phyloP scores from a whole-genome alignment of 92 coral and sea anemone species.

The Porites rus region DNA sequence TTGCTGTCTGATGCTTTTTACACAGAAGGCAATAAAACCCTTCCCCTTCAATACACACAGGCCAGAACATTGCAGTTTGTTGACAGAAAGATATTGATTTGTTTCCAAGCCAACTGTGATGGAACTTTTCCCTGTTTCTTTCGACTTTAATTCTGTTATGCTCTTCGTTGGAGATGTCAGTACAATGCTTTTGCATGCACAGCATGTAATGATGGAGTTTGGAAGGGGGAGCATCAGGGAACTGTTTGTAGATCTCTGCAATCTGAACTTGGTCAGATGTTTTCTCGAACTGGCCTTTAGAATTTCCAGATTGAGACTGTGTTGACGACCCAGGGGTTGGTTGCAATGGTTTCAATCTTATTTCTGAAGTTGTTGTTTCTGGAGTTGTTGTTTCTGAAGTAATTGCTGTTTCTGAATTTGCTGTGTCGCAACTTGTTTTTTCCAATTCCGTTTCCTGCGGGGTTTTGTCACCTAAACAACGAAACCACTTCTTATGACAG shows the following conservation, averaged over 20 bases:
- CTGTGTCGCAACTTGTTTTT: too few species aligned
- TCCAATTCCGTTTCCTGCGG: too few species aligned
- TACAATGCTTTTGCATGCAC: conserved; percentile 49
- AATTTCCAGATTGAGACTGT: conserved; percentile 23
- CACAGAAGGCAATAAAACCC: conserved; percentile 74
- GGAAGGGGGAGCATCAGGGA: conserved; percentile 44
- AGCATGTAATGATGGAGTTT: conserved; percentile 57
- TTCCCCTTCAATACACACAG: conserved; percentile 55
- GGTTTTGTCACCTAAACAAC: too few species aligned
- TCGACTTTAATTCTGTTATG: conserved; percentile 67
- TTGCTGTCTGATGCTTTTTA: conserved; percentile 68
- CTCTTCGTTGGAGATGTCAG: conserved; percentile 62
- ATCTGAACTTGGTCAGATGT: conserved; percentile 28
- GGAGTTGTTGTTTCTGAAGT: neutral
- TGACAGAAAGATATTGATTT: conserved; percentile 57
- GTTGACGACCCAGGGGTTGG: conserved; percentile 16
- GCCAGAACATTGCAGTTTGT: conserved; percentile 60
- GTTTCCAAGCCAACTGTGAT: conserved; percentile 74
- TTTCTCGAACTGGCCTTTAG: conserved; percentile 31
- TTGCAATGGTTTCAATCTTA: conserved; percentile 41
- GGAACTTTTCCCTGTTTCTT: conserved; percentile 68
- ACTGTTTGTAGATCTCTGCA: conserved; percentile 55
- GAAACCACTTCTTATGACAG: too few species aligned
- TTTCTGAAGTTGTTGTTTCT: conserved; percentile 36
- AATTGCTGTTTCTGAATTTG: too few species aligned